A percentile compares a stretch with the other conserved stretches of the same genome.
phyloP scores from a whole-genome alignment of 2,797 vertebrate species.

The Schizopygopsis pylzovi region DNA sequence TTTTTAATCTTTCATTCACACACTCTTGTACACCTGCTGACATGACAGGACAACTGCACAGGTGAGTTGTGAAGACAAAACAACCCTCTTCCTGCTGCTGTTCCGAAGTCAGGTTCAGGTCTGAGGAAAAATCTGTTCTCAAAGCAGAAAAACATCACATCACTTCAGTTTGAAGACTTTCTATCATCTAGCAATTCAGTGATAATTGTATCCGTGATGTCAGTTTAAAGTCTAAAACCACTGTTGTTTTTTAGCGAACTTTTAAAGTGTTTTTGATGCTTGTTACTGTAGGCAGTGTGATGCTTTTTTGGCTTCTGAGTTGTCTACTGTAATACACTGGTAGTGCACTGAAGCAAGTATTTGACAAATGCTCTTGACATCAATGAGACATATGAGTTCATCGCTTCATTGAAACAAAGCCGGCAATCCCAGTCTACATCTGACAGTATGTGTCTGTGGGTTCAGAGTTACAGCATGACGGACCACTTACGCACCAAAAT shows the following conservation, averaged over 20 bases:
- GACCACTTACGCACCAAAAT: slow-evolving; percentile 3
- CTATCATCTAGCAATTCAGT: not conserved
- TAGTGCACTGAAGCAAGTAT: slow-evolving; percentile 22
- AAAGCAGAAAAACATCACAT: not conserved
- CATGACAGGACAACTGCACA: not conserved
- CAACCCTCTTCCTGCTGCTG: not conserved
- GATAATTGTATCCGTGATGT: not conserved
- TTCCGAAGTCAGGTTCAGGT: not conserved
- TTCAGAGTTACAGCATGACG: not conserved
- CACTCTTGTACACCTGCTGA: not conserved
- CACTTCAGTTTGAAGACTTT: not conserved
- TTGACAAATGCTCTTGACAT: slow-evolving; percentile 48
- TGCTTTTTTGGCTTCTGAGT: not conserved
- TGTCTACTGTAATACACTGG: not conserved
- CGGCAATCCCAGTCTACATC: not conserved
- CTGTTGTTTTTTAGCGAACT: not conserved
- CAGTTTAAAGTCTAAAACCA: not conserved
- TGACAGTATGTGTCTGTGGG: not conserved
- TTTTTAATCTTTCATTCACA: not conserved
- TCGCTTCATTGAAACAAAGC: slow-evolving; percentile 47
- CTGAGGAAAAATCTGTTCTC: not conserved
- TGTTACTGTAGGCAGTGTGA: not conserved
- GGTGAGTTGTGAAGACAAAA: slow-evolving; percentile 3
- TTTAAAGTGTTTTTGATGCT: not conserved
- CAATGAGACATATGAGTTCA: slow-evolving; percentile 62